Evolutionary conservation across 2,888 invertebrate species (phyloP).

Genomic region (Mamestra brassicae): DNA sequence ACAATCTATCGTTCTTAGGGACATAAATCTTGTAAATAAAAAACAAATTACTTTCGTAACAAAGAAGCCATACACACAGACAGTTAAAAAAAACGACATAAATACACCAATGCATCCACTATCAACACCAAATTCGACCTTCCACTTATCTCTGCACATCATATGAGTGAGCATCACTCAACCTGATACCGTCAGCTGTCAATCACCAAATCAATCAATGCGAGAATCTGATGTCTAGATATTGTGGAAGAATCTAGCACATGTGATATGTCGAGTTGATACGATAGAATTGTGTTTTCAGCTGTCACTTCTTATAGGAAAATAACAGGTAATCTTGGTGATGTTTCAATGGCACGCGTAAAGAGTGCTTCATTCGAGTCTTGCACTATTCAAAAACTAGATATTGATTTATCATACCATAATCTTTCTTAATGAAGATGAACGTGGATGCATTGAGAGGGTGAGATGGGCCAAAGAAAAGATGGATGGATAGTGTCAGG

Average conservation of each 20-base stretch:
- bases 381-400: no score
- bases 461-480: no score
- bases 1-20: no score
- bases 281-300: conserved; percentile 18
- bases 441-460: no score
- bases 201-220: conserved; percentile 69
- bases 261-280: conserved; percentile 27
- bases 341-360: not conserved
- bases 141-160: conserved; percentile 48
- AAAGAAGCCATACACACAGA: not conserved
- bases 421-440: no score
- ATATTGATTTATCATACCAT: no score
- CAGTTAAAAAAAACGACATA: not conserved
- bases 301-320: not conserved
- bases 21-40: no score
- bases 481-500: no score
- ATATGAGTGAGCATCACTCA: conserved; percentile 47
- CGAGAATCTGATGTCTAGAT: conserved; percentile 59
- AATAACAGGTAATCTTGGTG: not conserved
- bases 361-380: not conserved
- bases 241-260: conserved; percentile 38
- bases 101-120: conserved; percentile 25
- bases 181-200: conserved; percentile 64
- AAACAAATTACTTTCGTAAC: not conserved
- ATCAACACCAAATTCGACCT: conserved; percentile 44